Percentiles rank a stretch among this genome's conserved stretches.
Conservation (phyloP, 2,797 vertebrate species). For the Phaenicophaeus curvirostris region DNA sequence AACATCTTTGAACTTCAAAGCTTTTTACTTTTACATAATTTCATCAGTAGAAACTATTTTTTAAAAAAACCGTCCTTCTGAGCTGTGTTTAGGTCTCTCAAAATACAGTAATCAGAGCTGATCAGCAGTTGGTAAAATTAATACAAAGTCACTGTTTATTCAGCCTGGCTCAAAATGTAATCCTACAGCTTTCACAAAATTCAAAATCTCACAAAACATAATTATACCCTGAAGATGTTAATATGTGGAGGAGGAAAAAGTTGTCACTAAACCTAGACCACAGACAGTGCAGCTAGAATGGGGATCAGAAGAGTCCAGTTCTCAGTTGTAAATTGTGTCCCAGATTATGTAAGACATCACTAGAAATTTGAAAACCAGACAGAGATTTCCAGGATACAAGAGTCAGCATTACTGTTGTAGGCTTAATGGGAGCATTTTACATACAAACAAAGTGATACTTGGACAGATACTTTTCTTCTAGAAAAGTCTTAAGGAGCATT, state of each 20-base stretch:
- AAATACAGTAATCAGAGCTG: slow-evolving; percentile 9
- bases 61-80: background rate
- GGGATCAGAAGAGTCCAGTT: background rate
- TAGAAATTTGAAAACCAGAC: background rate
- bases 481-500: background rate
- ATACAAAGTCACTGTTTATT: slow-evolving; percentile 32
- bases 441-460: background rate
- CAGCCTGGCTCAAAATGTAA: background rate
- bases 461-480: background rate
- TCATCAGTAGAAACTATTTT: background rate
- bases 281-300: background rate
- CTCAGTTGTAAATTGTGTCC: background rate
- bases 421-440: background rate
- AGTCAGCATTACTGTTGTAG: background rate
- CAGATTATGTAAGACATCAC: background rate
- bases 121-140: slow-evolving; percentile 59
- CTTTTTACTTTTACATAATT: slow-evolving; percentile 22
- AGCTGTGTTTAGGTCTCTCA: slow-evolving; percentile 1
- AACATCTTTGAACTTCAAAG: background rate
- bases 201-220: background rate
- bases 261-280: background rate
- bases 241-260: background rate
- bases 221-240: background rate
- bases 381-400: background rate
- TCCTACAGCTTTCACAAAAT: background rate